Evolutionary conservation across 2,113 vertebrate species (phyloP).

Genomic region (Vidua macroura): DNA sequence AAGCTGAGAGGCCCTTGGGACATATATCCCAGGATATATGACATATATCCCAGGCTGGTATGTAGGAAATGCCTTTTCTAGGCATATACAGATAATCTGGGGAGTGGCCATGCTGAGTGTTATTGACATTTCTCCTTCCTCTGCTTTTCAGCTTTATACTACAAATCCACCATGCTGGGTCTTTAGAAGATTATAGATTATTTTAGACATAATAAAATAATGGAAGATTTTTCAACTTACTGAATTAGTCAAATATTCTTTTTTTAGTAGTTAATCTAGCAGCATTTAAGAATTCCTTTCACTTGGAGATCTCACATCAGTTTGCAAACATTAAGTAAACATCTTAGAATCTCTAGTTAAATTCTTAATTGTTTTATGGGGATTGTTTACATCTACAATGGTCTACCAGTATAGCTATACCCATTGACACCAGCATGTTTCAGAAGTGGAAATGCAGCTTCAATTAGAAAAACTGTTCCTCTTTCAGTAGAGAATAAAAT

Average conservation of each 20-base stretch:
- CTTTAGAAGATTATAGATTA: neutral
- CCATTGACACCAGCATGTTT: neutral
- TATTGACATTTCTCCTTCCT: neutral
- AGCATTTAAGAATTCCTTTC: neutral
- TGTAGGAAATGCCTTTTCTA: neutral
- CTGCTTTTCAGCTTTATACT: neutral
- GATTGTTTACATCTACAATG: neutral
- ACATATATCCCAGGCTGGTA: neutral
- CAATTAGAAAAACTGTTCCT: neutral
- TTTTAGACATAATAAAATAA: neutral
- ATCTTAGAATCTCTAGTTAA: neutral
- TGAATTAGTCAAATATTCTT: neutral
- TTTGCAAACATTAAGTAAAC: neutral
- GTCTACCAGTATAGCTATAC: neutral
- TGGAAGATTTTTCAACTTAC: neutral
- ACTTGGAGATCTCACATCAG: neutral
- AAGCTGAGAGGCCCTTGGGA: neutral
- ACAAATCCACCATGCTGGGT: neutral
- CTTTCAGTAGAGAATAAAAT: neutral
- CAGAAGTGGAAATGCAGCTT: neutral
- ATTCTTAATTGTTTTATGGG: neutral
- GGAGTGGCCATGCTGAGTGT: neutral
- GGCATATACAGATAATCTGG: neutral
- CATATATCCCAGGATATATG: neutral
- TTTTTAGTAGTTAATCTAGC: neutral